Base-by-base conservation (phyloP, 2,888 invertebrate genomes). In the Oscheius sp. region DNA sequence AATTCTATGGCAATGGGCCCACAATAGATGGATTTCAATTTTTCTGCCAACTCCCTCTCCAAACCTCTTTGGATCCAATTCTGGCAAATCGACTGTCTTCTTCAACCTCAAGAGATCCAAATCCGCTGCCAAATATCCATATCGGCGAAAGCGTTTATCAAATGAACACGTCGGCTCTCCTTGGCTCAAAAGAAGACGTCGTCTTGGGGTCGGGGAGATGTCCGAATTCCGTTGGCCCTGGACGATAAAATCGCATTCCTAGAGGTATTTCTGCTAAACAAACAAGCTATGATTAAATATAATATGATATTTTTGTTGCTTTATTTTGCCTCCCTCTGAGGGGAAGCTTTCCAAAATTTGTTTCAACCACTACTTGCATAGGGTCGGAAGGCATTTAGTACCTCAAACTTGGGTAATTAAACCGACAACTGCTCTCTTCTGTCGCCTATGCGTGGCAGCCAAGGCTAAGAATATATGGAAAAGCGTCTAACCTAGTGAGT, bases 81-180 rank as follows among this genome's bases (percentile, higher is more conserved):
- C 84, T 6, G 79, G 76, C 1, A 84, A 81, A 79, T 75, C 71
- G 27, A 66, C 71, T 15, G 71, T 55, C 48, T 78, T 71, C 52
- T 67, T 33, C 37, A 84, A 53, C 10, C 77, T 75, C 12, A 86
- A 71, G 5, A 86, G 86, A 71, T 86, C 84, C 42, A 86, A 70
- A 17, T 84, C 73, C 1, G 86, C 86, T 25, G 75, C 71, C 20
- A 82, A 74, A 70, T 82, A 84, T 20, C 86, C 86, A 63, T 81
- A 84, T 69, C 83, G 63, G 2, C 85, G 76, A 75, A 85, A 2
- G 84, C 84, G 55, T 85, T 84, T 58, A 84, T 79, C 12, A 85
- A 68, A 72, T 84, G 82, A 12, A 80, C 71, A 12, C 75, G 69
- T 55, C 80, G 81, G 15, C 77, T 74, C 39, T 71, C 75, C 58